A percentile compares a stretch with the other conserved stretches of the same genome.
Evolutionary conservation across 2,888 invertebrate genomes (phyloP).

Genomic region (Drosophila atroscutellata): DNA sequence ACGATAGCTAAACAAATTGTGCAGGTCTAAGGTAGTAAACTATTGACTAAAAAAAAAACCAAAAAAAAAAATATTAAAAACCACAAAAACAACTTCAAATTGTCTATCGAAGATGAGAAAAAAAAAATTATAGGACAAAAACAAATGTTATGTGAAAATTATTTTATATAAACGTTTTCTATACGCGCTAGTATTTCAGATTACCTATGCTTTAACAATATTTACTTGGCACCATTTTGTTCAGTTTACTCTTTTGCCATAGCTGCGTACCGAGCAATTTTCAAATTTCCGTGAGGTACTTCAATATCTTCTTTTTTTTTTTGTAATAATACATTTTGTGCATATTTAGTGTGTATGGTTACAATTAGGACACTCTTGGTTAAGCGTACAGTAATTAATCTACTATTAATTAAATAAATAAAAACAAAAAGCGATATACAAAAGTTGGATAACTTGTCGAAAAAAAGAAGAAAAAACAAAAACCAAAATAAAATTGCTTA

Average conservation of each 20-base stretch:
- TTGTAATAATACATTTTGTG: slow-evolving; percentile 64
- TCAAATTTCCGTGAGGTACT: slow-evolving; percentile 31
- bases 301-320: slow-evolving; percentile 25
- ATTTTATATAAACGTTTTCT: slow-evolving; percentile 73
- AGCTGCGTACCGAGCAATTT: slow-evolving; percentile 39
- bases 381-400: slow-evolving; percentile 78
- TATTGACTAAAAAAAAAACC: slow-evolving; percentile 4
- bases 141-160: slow-evolving; percentile 72
- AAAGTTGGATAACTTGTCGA: slow-evolving; percentile 36
- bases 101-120: slow-evolving; percentile 41
- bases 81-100: slow-evolving; percentile 54
- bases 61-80: slow-evolving; percentile 21
- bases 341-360: slow-evolving; percentile 80
- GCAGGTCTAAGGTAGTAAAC: slow-evolving; percentile 49
- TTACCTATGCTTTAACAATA: slow-evolving; percentile 61
- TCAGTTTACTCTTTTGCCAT: slow-evolving; percentile 25
- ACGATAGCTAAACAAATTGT: slow-evolving; percentile 69
- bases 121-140: slow-evolving; percentile 50
- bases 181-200: slow-evolving; percentile 72
- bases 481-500: slow-evolving; percentile 5
- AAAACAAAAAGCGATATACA: slow-evolving; percentile 45
- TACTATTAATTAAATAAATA: slow-evolving; percentile 78
- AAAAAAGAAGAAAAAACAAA: slow-evolving; percentile 5
- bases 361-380: slow-evolving; percentile 77
- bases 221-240: slow-evolving; percentile 37